A percentile compares a stretch with the other conserved stretches of the same genome.
phyloP scores from a whole-genome alignment of 2,888 invertebrate genomes.

The Crepidodera aurea region DNA sequence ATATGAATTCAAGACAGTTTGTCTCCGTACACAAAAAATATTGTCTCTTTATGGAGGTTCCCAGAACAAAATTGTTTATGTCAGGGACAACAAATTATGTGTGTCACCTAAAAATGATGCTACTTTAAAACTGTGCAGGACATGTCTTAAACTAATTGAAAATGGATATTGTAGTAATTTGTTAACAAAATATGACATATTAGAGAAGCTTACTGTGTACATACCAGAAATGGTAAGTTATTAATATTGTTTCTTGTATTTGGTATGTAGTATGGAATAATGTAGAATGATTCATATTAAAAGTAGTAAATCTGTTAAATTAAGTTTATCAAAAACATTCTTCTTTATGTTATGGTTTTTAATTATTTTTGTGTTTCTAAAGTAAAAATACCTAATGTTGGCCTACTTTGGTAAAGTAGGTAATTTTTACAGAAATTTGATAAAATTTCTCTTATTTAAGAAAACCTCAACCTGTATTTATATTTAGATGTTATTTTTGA shows the following conservation, averaged over 20 bases:
- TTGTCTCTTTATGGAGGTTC: slow-evolving; percentile 22
- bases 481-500: no score
- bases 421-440: no score
- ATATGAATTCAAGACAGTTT: slow-evolving; percentile 27
- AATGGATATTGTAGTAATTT: slow-evolving; percentile 15
- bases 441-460: no score
- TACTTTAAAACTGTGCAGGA: slow-evolving; percentile 27
- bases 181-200: slow-evolving; percentile 18
- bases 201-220: slow-evolving; percentile 23
- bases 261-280: no score
- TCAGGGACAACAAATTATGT: slow-evolving; percentile 22
- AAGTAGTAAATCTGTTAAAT: no score
- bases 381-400: no score
- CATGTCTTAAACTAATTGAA: slow-evolving; percentile 24
- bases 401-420: no score
- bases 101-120: slow-evolving; percentile 12
- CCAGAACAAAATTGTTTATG: slow-evolving; percentile 13
- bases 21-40: slow-evolving; percentile 25
- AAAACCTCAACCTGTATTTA: no score
- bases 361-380: no score
- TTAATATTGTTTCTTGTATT: background rate
- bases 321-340: no score
- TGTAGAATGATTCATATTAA: no score
- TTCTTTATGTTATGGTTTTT: no score
- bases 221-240: slow-evolving; percentile 32